These are phyloP conservation scores for Ophion ventricosus DNA, from an alignment of 2,888 invertebrate species.

Conservation along the genomic window DNA sequence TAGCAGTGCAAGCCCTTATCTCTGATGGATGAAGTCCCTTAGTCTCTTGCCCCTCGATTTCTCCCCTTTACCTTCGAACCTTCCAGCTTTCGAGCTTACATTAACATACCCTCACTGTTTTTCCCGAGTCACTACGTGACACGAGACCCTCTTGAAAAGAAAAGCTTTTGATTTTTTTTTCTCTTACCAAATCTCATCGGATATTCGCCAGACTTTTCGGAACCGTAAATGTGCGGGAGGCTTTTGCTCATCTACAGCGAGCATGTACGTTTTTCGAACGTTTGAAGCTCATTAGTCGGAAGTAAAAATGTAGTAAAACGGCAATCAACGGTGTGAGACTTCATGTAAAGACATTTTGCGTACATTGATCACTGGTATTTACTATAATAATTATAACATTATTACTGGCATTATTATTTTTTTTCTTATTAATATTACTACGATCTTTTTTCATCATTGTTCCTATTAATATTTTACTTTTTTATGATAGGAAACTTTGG, in stretches of 20 bases:
- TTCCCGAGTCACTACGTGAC: constrained; percentile 33
- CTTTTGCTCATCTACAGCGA: background rate
- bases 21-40: constrained; percentile 61
- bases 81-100: constrained; percentile 21
- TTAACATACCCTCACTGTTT: constrained; percentile 32
- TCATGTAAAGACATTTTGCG: background rate
- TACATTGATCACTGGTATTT: background rate
- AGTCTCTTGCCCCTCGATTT: constrained; percentile 6
- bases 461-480: background rate
- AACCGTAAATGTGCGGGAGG: constrained; percentile 10
- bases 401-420: background rate
- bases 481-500: background rate
- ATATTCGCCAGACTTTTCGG: constrained; percentile 25
- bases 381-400: background rate
- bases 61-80: background rate
- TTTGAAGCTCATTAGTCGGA: background rate
- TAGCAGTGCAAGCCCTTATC: constrained; percentile 54
- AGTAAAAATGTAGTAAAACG: background rate
- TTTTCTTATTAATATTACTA: background rate
- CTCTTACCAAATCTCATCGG: constrained; percentile 9
- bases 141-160: constrained; percentile 31
- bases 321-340: background rate
- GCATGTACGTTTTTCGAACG: background rate
- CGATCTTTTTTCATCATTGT: no score
- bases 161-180: background rate